Conservation (phyloP, 2,113 vertebrate species). For the Colossoma macropomum region DNA sequence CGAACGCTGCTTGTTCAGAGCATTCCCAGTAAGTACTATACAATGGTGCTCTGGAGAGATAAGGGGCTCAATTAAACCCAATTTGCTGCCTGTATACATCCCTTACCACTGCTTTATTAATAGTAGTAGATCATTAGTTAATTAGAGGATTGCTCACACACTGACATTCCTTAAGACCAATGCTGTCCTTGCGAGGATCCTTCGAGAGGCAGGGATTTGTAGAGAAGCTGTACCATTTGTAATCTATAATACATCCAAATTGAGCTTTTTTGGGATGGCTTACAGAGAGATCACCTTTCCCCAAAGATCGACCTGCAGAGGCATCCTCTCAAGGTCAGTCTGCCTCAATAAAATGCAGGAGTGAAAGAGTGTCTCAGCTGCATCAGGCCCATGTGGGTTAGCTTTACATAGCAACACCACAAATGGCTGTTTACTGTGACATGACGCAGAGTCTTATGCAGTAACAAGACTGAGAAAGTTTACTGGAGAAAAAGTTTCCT, state of each 20-base stretch:
- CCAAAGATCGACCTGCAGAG: not conserved
- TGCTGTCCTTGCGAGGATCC: not conserved
- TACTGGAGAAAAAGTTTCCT: not conserved
- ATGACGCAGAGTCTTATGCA: not conserved
- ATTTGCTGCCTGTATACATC: not conserved
- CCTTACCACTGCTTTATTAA: slow-evolving; percentile 19
- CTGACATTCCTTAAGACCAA: not conserved
- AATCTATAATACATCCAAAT: too few species aligned
- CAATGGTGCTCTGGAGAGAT: not conserved
- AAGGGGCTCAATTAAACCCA: not conserved
- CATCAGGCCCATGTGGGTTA: too few species aligned
- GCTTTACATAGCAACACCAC: not conserved
- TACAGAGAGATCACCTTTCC: not conserved
- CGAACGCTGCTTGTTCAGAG: slow-evolving; percentile 13
- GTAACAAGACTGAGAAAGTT: not conserved
- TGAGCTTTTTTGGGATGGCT: not conserved
- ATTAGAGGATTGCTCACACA: slow-evolving; percentile 13
- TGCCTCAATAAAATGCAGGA: not conserved
- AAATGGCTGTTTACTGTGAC: not conserved
- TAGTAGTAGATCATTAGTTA: slow-evolving; percentile 3
- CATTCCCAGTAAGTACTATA: slow-evolving; percentile 3
- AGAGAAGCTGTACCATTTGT: not conserved
- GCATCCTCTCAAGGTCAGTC: not conserved
- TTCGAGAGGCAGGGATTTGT: not conserved
- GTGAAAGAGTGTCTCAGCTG: not conserved